Percentiles rank a stretch among this genome's conserved stretches.
phyloP scores from a whole-genome alignment of 2,888 invertebrate species.

The Drosophila meridiana region DNA sequence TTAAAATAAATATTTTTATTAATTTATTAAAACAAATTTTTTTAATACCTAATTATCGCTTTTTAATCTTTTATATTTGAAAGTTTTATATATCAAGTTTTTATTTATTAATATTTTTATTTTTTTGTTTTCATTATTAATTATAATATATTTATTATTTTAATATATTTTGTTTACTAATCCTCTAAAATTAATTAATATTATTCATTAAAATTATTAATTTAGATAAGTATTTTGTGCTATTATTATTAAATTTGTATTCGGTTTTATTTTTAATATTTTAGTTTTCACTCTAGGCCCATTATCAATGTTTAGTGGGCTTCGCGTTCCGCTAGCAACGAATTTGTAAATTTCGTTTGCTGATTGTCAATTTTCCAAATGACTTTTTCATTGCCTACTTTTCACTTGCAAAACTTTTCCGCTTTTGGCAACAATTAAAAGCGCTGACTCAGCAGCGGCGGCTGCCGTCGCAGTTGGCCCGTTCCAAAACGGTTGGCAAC shows the following conservation, averaged over 20 bases:
- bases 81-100: no score
- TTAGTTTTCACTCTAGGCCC: not conserved
- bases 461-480: slow-evolving; percentile 55
- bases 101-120: no score
- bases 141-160: no score
- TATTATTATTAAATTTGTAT: no score
- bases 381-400: slow-evolving; percentile 54
- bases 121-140: no score
- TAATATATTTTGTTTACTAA: no score
- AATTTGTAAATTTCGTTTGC: slow-evolving; percentile 33
- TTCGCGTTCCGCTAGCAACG: slow-evolving; percentile 6
- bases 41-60: not conserved
- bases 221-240: no score
- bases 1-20: no score
- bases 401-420: slow-evolving; percentile 69
- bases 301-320: not conserved
- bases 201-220: no score
- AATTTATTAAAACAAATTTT: no score
- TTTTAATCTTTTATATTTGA: no score
- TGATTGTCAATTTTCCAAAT: slow-evolving; percentile 60
- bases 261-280: not conserved
- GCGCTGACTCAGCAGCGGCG: slow-evolving; percentile 67
- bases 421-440: slow-evolving; percentile 74
- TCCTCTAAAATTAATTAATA: no score
- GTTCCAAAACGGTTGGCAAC: slow-evolving; percentile 54